Evolutionary conservation across 2,113 vertebrate genomes (phyloP).

Genomic region (Dolichotis patagonum): DNA sequence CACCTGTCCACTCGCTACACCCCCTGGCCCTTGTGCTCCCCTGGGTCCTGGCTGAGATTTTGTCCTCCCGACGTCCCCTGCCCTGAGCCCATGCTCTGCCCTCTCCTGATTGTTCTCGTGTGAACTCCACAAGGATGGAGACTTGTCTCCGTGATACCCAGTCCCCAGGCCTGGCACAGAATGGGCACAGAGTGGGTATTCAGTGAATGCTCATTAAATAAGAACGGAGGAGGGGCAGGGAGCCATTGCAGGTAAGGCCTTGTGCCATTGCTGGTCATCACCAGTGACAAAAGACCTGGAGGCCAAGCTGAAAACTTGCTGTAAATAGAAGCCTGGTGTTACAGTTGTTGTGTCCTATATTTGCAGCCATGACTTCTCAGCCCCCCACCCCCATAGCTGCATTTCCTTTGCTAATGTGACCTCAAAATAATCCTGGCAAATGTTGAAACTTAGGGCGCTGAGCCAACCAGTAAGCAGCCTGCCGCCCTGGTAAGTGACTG

Average conservation of each 20-base stretch:
- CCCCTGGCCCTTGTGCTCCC: fast-evolving
- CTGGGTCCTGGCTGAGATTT: neutral
- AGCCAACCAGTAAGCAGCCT: too few relatives aligned
- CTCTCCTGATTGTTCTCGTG: fast-evolving
- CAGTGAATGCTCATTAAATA: neutral
- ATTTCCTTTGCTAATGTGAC: neutral
- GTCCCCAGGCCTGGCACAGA: neutral
- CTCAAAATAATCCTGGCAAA: neutral
- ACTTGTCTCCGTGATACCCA: neutral
- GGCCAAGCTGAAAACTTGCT: neutral
- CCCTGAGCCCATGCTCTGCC: too few relatives aligned
- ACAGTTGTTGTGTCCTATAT: neutral
- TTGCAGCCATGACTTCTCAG: neutral
- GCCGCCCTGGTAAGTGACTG: too few relatives aligned
- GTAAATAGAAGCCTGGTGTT: fast-evolving
- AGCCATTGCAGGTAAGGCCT: too few relatives aligned
- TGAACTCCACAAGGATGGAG: neutral
- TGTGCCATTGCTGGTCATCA: fast-evolving
- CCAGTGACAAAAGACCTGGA: neutral
- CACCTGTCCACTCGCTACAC: neutral
- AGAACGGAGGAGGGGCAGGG: too few relatives aligned
- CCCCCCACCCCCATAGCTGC: neutral
- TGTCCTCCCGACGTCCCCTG: too few relatives aligned
- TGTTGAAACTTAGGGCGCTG: too few relatives aligned
- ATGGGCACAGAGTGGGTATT: neutral